A percentile compares a stretch with the other conserved stretches of the same genome.
Evolutionary conservation across 2,113 vertebrate species (phyloP).

Genomic region (Anolis carolinensis): DNA sequence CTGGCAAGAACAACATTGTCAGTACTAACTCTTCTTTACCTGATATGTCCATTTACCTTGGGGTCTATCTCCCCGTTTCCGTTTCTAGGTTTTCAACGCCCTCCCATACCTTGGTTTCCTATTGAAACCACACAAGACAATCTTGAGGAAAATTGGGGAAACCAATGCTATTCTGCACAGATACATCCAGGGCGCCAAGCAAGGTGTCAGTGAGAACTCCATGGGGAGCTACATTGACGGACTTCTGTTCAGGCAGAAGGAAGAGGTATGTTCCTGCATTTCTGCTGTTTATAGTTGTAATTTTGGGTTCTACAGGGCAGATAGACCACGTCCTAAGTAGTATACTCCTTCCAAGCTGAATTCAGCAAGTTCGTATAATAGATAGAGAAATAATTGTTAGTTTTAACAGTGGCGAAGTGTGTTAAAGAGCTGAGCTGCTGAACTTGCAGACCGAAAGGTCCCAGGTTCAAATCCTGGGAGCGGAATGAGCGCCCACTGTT

Average conservation of each 20-base stretch:
- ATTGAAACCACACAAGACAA: conserved; percentile 49
- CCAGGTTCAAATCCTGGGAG: no score
- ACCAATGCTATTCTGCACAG: conserved; percentile 46
- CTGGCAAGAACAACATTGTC: neutral
- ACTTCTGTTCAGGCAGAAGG: conserved; percentile 48
- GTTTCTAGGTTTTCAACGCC: conserved; percentile 59
- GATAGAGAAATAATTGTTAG: no score
- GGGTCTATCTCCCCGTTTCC: rapidly evolving
- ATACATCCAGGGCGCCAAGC: neutral
- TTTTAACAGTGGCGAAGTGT: no score
- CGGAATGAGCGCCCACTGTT: no score
- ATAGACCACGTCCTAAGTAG: no score
- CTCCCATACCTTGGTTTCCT: conserved; percentile 65
- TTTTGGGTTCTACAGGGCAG: no score
- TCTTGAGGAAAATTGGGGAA: conserved; percentile 51
- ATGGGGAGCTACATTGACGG: conserved; percentile 49
- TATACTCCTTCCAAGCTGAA: no score
- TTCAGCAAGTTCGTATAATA: no score
- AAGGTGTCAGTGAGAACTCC: rapidly evolving
- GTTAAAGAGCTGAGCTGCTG: no score
- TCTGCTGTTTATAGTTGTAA: no score
- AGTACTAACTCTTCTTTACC: neutral
- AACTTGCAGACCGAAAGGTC: no score
- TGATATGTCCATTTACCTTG: neutral
- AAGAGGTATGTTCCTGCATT: conserved; percentile 34